Evolutionary conservation across 2,797 vertebrate species (phyloP).

Genomic region (Gymnopithys bicolor): DNA sequence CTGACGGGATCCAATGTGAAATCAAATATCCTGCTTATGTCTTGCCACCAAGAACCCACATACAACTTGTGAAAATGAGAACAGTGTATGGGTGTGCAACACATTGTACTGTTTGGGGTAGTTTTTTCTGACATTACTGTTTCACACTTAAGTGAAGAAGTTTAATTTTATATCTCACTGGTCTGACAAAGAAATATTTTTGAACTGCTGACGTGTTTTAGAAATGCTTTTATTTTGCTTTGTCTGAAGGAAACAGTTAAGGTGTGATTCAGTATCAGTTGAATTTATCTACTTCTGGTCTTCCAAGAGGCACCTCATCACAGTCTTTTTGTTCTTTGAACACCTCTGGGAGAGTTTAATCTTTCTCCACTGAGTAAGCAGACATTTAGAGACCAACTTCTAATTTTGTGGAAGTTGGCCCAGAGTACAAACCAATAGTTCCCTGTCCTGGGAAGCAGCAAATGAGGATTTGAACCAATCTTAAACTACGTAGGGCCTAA

Average conservation of each 20-base stretch:
- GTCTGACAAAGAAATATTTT: not conserved
- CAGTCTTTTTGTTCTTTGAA: not conserved
- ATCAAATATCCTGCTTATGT: not conserved
- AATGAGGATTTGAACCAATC: not conserved
- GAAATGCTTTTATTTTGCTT: not conserved
- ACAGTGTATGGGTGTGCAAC: not conserved
- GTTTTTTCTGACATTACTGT: not conserved
- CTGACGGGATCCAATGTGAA: not conserved
- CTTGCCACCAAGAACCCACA: not conserved
- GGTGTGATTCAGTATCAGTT: not conserved
- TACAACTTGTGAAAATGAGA: not conserved
- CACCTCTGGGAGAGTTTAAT: not conserved
- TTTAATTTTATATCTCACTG: not conserved
- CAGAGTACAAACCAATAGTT: not conserved
- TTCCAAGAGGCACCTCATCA: not conserved
- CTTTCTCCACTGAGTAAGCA: not conserved
- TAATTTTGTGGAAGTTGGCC: not conserved
- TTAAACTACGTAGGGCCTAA: not conserved
- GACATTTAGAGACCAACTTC: not conserved
- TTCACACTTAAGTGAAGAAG: not conserved
- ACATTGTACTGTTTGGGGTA: not conserved
- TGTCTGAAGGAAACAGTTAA: not conserved
- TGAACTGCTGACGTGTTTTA: not conserved
- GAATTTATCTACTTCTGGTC: not conserved
- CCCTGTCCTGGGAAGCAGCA: not conserved